These are phyloP conservation scores for Oncorhynchus keta DNA, from an alignment of 2,113 vertebrate genomes.

Conservation along the genomic window DNA sequence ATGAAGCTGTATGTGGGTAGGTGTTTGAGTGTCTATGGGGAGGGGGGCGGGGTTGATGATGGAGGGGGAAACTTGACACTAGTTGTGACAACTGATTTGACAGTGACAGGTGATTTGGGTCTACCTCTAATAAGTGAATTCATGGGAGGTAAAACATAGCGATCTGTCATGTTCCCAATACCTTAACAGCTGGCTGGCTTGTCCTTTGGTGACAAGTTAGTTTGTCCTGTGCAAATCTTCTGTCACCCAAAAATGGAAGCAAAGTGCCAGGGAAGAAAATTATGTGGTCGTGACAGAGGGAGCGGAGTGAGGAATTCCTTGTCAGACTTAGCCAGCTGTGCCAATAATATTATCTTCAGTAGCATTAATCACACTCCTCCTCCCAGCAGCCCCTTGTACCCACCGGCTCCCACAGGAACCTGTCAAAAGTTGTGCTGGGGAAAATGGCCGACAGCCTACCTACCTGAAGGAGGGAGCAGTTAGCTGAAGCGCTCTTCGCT, in stretches of 20 bases:
- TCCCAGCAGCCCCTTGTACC: constrained; percentile 71
- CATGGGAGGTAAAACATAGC: constrained; percentile 88
- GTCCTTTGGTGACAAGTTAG: constrained; percentile 84
- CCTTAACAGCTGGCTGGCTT: constrained; percentile 88
- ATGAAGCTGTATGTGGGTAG: not conserved
- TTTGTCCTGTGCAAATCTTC: constrained; percentile 90
- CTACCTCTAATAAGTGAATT: constrained; percentile 86
- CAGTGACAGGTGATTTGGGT: constrained; percentile 85
- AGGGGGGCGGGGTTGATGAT: not conserved
- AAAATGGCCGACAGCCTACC: constrained; percentile 77
- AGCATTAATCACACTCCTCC: constrained; percentile 85
- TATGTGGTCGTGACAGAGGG: constrained; percentile 59
- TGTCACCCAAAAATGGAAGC: constrained; percentile 75
- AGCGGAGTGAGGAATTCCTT: constrained; percentile 84
- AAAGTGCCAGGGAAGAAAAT: constrained; percentile 61
- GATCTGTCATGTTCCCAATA: constrained; percentile 88
- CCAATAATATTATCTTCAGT: constrained; percentile 80
- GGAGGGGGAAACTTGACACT: constrained; percentile 59
- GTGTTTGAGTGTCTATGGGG: constrained; percentile 3
- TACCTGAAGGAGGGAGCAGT: constrained; percentile 59
- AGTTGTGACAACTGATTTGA: constrained; percentile 83
- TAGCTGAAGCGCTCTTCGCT: not conserved
- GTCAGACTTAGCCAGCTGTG: constrained; percentile 83
- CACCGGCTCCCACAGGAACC: constrained; percentile 79
- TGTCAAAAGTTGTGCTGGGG: constrained; percentile 74